Evolutionary conservation across 2,113 vertebrate genomes (phyloP).

Genomic region (Onychostoma macrolepis): DNA sequence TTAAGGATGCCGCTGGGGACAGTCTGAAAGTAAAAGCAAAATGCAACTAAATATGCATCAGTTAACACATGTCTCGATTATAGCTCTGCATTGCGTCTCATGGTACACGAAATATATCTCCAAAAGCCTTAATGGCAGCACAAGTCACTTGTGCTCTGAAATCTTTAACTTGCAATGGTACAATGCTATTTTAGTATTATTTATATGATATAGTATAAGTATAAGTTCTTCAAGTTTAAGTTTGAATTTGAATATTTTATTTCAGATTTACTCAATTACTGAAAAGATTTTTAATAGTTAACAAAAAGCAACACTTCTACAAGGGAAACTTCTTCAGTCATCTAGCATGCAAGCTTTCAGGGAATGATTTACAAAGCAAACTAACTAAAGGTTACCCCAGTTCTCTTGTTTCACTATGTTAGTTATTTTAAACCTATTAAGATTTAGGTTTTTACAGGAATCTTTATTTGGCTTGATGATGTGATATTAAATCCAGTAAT

Average conservation of each 20-base stretch:
- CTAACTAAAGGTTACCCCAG: conserved; percentile 30
- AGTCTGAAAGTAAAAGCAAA: neutral
- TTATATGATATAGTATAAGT: neutral
- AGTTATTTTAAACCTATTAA: neutral
- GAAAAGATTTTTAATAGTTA: neutral
- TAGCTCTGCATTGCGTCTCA: neutral
- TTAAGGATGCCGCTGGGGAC: conserved; percentile 7
- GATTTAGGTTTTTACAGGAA: neutral
- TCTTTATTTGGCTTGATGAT: neutral
- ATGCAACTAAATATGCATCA: neutral
- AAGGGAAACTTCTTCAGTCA: conserved; percentile 47
- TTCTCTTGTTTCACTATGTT: neutral
- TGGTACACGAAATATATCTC: neutral
- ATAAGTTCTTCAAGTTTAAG: neutral
- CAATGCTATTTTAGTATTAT: neutral
- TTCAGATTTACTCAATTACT: neutral
- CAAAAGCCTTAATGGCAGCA: neutral
- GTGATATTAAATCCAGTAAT: conserved; percentile 2
- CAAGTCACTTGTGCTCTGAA: neutral
- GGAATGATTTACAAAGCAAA: conserved; percentile 9
- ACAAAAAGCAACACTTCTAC: neutral
- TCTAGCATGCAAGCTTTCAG: neutral
- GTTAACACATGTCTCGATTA: neutral
- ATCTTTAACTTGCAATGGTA: neutral
- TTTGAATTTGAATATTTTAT: neutral